Evolutionary conservation across 2,888 invertebrate genomes (phyloP).

Genomic region (Allolobophora icterica): DNA sequence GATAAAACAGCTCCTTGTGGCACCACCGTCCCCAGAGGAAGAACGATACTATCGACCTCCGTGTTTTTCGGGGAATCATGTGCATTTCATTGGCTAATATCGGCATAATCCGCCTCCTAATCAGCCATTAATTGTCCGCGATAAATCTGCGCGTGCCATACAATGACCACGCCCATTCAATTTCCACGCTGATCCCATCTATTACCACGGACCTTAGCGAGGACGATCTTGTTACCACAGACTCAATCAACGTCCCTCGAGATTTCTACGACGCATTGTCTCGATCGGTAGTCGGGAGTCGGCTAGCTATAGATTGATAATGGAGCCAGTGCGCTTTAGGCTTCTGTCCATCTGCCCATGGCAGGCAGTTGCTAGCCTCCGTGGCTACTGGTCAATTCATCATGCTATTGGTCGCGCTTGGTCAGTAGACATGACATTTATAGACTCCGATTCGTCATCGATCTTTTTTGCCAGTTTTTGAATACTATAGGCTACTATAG

Average conservation of each 20-base stretch:
- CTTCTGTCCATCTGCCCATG: neutral
- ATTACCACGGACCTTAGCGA: neutral
- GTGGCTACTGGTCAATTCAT: neutral
- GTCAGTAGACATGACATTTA: constrained; percentile 7
- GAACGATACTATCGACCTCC: neutral
- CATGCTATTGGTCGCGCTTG: neutral
- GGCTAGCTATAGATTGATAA: neutral
- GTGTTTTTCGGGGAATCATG: neutral
- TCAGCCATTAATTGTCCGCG: neutral
- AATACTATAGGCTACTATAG: too few relatives aligned
- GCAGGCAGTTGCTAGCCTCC: neutral
- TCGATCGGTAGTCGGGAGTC: neutral
- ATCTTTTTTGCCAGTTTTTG: neutral
- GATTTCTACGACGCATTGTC: neutral
- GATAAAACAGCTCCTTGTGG: neutral
- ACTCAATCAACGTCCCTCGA: constrained; percentile 1
- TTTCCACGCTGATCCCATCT: neutral
- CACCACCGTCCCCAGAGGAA: neutral
- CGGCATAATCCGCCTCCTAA: neutral
- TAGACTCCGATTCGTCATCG: neutral
- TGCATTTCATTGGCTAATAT: neutral
- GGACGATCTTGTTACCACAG: neutral
- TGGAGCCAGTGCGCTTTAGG: neutral
- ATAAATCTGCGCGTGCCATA: neutral
- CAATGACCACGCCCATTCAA: neutral